phyloP scores from a whole-genome alignment of 2,797 vertebrate genomes.

The Dryobates pubescens region DNA sequence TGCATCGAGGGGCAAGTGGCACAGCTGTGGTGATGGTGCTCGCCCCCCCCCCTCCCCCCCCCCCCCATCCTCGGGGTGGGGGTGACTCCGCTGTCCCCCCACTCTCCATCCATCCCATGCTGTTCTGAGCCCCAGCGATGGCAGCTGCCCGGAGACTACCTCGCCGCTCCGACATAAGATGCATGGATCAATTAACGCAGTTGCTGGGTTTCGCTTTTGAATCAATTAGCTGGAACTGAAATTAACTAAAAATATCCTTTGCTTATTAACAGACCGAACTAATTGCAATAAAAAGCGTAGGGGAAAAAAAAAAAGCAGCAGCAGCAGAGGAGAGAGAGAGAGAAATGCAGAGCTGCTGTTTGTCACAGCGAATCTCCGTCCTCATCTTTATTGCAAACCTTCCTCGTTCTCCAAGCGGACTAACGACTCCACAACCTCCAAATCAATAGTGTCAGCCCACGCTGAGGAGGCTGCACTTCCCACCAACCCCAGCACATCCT shows the following conservation, averaged over 20 bases:
- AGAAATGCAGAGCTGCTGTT: conserved; percentile 10
- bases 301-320: no score
- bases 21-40: neutral
- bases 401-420: neutral
- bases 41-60: neutral
- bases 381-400: conserved; percentile 23
- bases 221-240: conserved; percentile 73
- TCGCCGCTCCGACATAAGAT: conserved; percentile 34
- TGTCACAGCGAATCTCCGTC: conserved; percentile 41
- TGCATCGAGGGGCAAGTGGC: neutral
- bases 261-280: conserved; percentile 73
- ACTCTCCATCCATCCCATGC: conserved; percentile 24
- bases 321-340: no score
- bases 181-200: conserved; percentile 74
- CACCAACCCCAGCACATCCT: neutral
- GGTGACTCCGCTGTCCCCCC: neutral
- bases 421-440: conserved; percentile 20
- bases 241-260: conserved; percentile 76
- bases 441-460: neutral
- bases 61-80: rapidly evolving
- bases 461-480: neutral
- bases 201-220: conserved; percentile 69
- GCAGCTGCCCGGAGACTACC: conserved; percentile 69
- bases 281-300: conserved; percentile 64
- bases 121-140: conserved; percentile 28